These are phyloP conservation scores for Lethenteron camtschaticum DNA, from an alignment of 2,113 vertebrate species.

Conservation along the genomic window DNA sequence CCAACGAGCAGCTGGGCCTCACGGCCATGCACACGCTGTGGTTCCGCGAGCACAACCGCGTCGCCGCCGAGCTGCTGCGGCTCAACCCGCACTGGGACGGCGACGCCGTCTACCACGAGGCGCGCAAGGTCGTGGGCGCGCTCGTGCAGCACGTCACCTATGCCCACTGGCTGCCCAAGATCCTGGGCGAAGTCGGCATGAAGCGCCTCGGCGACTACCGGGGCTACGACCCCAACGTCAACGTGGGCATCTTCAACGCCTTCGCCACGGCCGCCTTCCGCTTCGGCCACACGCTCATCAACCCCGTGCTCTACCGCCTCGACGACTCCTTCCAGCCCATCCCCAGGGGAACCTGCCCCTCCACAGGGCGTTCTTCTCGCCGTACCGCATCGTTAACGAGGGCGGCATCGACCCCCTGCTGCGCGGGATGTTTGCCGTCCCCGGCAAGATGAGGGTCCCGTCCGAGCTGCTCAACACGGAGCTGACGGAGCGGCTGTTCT, in stretches of 20 bases:
- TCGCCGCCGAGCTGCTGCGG: conserved; percentile 55
- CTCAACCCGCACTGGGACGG: conserved; percentile 95
- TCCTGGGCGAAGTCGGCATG: conserved; percentile 67
- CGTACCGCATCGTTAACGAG: conserved; percentile 84
- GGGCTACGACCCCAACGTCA: conserved; percentile 66
- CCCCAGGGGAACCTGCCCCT: conserved; percentile 64
- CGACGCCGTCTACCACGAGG: conserved; percentile 83
- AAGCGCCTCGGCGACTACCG: conserved; percentile 53
- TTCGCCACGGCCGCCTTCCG: conserved; percentile 91
- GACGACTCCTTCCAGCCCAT: conserved; percentile 63
- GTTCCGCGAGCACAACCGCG: conserved; percentile 87
- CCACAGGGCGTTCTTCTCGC: conserved; percentile 91
- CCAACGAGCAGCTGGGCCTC: conserved; percentile 77
- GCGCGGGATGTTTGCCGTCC: conserved; percentile 64
- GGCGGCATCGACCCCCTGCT: conserved; percentile 89
- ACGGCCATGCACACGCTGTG: conserved; percentile 88
- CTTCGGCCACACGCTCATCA: conserved; percentile 88
- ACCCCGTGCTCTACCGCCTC: conserved; percentile 65
- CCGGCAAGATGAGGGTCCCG: conserved; percentile 77
- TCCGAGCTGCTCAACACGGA: conserved; percentile 79
- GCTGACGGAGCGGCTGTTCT: conserved; percentile 81
- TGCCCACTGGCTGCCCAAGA: conserved; percentile 83
- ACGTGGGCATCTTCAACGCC: conserved; percentile 58
- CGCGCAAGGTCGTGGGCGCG: conserved; percentile 82
- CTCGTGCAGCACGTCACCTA: conserved; percentile 96